Evolutionary conservation across 2,113 vertebrate genomes (phyloP).

Genomic region (Charadrius vociferus): DNA sequence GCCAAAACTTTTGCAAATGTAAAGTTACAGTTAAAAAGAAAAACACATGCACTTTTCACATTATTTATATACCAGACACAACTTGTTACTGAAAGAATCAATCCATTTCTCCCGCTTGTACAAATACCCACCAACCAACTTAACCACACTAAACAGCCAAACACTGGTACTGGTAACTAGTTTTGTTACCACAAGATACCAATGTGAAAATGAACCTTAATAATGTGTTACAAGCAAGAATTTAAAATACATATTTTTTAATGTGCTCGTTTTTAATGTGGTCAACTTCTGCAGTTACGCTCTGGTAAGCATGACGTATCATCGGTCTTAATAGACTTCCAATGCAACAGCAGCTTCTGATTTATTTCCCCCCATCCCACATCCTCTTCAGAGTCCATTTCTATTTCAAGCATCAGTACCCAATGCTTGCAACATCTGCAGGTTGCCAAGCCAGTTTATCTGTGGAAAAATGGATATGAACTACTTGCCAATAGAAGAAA

Average conservation of each 20-base stretch:
- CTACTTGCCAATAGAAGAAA: constrained; percentile 2
- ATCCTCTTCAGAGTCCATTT: constrained; percentile 17
- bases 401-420: constrained; percentile 64
- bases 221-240: background rate
- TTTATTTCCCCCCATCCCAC: constrained; percentile 23
- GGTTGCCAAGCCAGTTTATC: constrained; percentile 37
- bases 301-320: background rate
- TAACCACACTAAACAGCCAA: background rate
- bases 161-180: background rate
- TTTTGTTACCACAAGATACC: background rate
- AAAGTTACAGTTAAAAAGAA: background rate
- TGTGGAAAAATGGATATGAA: constrained; percentile 16
- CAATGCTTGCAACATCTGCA: constrained; percentile 50
- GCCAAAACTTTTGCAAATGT: background rate
- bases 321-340: constrained; percentile 34
- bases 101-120: background rate
- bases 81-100: background rate
- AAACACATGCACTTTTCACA: background rate
- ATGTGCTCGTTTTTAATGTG: background rate
- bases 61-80: background rate
- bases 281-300: background rate
- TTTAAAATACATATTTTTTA: background rate
- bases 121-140: background rate
- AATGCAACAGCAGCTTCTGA: constrained; percentile 26
- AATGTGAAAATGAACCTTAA: background rate